Base-by-base conservation (phyloP, 92 coral and sea anemone species). In the Porites lobata region DNA sequence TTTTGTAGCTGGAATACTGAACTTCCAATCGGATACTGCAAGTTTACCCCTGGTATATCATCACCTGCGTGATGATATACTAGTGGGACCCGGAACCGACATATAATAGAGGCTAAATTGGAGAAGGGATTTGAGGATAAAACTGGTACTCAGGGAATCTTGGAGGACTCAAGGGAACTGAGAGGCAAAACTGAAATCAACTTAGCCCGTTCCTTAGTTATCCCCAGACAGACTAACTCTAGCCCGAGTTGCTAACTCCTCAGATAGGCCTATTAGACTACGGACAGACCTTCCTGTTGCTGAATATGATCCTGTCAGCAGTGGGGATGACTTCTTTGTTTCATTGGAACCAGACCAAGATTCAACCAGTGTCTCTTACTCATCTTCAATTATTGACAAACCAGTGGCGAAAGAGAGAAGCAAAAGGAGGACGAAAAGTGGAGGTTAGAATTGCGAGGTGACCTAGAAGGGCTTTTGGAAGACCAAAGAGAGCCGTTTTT, bases 121-220 rank as follows among this genome's bases (percentile, higher is more conserved):
- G 89, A 89, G 70, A 62, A 76, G 21, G 92, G 85, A 75, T 89
- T 64, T 67, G 79, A 83, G 17, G 76, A 75, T 13, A 89, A 89
- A 14, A 52, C 68, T 66, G 92, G 85, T 8, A 72, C 12, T 53
- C 88, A 89, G 7, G 90, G 92, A 15, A 82, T 89, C 69, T 38
- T 83, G 51, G 84, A 89, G 78, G 84, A 43, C 21, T 72, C 82
- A 62, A 53, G 12, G 58, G 87, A 24, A 77, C 66, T 58, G 13
- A 63, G 65, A 24, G 43, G 75, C 11, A 65, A 51, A 8, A 53
- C 81, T 4, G 63, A 81, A 50, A 64, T 88, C 53, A 6, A 70
- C 62, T n/a, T 81, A 15, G 88, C 88, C 66, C 84, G 79, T 72
- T 75, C 92, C 64, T 78, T 66, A 75, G 88, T 84, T 5, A 79